phyloP scores from a whole-genome alignment of 2,797 vertebrate species.

The Synanceia verrucosa region DNA sequence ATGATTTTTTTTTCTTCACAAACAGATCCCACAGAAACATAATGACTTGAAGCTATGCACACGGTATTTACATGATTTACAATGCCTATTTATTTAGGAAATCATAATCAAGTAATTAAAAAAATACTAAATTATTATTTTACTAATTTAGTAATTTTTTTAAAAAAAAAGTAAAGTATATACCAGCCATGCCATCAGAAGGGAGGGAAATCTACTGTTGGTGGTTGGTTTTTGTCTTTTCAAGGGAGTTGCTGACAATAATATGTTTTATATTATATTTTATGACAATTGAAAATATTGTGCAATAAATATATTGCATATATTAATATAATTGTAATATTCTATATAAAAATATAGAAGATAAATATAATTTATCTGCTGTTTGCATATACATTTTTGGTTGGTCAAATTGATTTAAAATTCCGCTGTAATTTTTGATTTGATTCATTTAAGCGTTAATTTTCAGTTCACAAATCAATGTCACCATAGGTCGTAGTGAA shows the following conservation, averaged over 20 bases:
- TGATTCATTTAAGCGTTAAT: too few relatives aligned
- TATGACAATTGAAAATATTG: not conserved
- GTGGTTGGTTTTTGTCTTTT: not conserved
- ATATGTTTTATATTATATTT: not conserved
- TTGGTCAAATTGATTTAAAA: not conserved
- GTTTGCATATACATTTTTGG: not conserved
- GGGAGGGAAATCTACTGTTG: not conserved
- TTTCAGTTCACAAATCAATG: not conserved
- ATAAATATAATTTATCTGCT: not conserved
- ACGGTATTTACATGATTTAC: too few relatives aligned
- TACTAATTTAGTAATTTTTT: too few relatives aligned
- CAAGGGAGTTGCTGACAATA: not conserved
- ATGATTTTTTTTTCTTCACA: too few relatives aligned
- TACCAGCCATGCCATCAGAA: too few relatives aligned
- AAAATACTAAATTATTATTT: too few relatives aligned
- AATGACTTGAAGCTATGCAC: too few relatives aligned
- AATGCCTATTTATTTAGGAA: too few relatives aligned
- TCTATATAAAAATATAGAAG: not conserved
- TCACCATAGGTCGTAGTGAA: not conserved
- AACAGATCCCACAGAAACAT: not conserved
- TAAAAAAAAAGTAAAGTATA: not conserved
- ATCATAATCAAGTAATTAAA: too few relatives aligned
- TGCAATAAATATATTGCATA: too few relatives aligned
- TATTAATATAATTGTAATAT: too few relatives aligned
- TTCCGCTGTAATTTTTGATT: too few relatives aligned